Conservation (phyloP, 2,888 invertebrate species). For the Ormyrus rosae region DNA sequence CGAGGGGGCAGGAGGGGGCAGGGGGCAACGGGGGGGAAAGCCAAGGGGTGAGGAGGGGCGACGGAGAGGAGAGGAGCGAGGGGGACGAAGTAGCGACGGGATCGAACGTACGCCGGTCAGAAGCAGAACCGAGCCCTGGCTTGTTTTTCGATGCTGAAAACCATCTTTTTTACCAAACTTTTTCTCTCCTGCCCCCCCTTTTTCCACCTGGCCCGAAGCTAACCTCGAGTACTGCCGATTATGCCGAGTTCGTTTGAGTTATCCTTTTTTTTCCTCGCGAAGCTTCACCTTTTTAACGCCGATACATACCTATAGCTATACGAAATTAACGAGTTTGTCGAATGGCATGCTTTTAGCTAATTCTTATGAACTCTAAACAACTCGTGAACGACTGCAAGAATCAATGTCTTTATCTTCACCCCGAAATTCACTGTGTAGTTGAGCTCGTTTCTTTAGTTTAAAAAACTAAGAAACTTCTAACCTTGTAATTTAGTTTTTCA, state of each 20-base stretch:
- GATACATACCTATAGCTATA: too few relatives aligned
- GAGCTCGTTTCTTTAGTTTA: too few relatives aligned
- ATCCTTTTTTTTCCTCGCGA: neutral
- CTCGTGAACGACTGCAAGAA: too few relatives aligned
- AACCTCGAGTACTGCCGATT: neutral
- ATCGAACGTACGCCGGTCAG: conserved; percentile 58
- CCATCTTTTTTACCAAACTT: too few relatives aligned
- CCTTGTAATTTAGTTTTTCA: too few relatives aligned
- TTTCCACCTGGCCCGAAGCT: neutral
- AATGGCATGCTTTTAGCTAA: too few relatives aligned
- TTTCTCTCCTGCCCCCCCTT: neutral
- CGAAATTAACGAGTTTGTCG: too few relatives aligned
- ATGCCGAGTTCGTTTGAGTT: neutral
- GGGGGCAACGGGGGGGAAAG: conserved; percentile 32
- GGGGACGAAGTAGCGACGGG: conserved; percentile 58
- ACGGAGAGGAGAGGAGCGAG: conserved; percentile 19
- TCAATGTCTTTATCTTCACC: too few relatives aligned
- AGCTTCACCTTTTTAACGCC: too few relatives aligned
- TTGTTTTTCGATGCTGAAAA: conserved; percentile 1
- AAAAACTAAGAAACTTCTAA: too few relatives aligned
- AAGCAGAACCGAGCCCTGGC: neutral
- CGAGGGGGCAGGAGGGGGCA: conserved; percentile 3
- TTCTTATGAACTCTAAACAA: too few relatives aligned
- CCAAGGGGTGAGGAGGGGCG: conserved; percentile 22
- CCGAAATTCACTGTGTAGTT: too few relatives aligned